Conservation (phyloP, 2,113 vertebrate species). For the Synchiropus splendidus region DNA sequence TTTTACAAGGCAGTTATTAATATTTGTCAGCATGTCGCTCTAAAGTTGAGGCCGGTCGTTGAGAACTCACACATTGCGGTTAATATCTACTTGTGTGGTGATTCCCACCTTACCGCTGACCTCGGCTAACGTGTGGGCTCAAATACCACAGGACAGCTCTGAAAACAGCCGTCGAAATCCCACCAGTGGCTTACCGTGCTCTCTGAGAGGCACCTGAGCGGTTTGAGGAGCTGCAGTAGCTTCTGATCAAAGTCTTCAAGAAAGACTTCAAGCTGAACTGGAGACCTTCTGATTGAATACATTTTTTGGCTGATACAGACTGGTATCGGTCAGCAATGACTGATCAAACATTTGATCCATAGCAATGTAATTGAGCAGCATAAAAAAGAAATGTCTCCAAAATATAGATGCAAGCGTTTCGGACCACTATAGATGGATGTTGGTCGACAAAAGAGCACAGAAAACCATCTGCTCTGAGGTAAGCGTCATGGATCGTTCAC, state of each 20-base stretch:
- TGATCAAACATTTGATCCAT: too few species aligned
- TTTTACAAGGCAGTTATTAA: too few species aligned
- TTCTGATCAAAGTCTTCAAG: constrained; percentile 63
- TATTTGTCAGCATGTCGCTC: too few species aligned
- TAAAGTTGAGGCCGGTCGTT: too few species aligned
- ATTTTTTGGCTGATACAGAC: constrained; percentile 22
- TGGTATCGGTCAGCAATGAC: constrained; percentile 43
- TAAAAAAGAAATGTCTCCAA: too few species aligned
- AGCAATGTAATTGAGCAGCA: too few species aligned
- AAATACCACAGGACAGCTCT: constrained; percentile 49
- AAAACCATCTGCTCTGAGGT: too few species aligned
- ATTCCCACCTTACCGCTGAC: constrained; percentile 26
- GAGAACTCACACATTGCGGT: too few species aligned
- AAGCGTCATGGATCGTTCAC: too few species aligned
- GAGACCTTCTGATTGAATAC: constrained; percentile 46
- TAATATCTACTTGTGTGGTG: constrained; percentile 51
- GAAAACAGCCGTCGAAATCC: constrained; percentile 61
- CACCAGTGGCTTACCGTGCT: constrained; percentile 48
- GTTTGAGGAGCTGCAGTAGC: constrained; percentile 60
- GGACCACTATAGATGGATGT: too few species aligned
- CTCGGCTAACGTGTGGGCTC: constrained; percentile 53
- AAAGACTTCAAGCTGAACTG: constrained; percentile 48
- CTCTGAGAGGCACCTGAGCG: constrained; percentile 58
- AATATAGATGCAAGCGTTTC: too few species aligned
- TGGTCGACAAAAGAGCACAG: too few species aligned